Evolutionary conservation across 2,797 vertebrate genomes (phyloP), one percentile per base, ranked within the genome.

Genomic region (Microtus californicus): DNA sequence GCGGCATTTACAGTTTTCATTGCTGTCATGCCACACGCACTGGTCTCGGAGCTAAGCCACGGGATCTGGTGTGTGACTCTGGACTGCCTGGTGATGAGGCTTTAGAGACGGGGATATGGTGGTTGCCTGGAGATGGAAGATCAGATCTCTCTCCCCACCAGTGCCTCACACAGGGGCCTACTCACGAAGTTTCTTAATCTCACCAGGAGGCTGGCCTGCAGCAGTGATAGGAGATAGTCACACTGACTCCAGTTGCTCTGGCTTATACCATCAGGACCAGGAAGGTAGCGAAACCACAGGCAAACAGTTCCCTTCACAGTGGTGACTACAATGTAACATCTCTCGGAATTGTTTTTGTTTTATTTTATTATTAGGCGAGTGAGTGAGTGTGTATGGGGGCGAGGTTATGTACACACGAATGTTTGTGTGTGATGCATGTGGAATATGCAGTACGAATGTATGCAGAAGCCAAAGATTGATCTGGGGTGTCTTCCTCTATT

Each of bases 231-330:
- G 6, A 3, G 29, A 59, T 25, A 6, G 37, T 65, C 37, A n/a
- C 15, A 17, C 31, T 69, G 6, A 4, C 51, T 12, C 13, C 25
- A 37, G 31, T 1, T 11, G 1, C 9, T 63, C 19, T 25, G 74
- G 34, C 74, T 15, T 1, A n/a, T 2, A 9, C 23, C 34, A 5
- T 48, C 23, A 19, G 17, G 15, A 31, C 12, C 15, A 8, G 0
- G 8, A 11, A 48, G 7, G 17, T 59, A 48, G 37, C 40, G 63
- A 56, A 21, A 29, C 10, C 51, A 21, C n/a, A 56, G 59, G 27
- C 10, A 43, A 78, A 86, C 54, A 6, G 6, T 19, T 40, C 61
- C 69, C 34, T 61, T 63, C 59, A 54, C 51, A 51, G 15, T 5
- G 63, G 34, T 31, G 37, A 78, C 76, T 40, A 34, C 40, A 56